phyloP scores from a whole-genome alignment of 1,140 invertebrate species.

The Zaprionus inermis region DNA sequence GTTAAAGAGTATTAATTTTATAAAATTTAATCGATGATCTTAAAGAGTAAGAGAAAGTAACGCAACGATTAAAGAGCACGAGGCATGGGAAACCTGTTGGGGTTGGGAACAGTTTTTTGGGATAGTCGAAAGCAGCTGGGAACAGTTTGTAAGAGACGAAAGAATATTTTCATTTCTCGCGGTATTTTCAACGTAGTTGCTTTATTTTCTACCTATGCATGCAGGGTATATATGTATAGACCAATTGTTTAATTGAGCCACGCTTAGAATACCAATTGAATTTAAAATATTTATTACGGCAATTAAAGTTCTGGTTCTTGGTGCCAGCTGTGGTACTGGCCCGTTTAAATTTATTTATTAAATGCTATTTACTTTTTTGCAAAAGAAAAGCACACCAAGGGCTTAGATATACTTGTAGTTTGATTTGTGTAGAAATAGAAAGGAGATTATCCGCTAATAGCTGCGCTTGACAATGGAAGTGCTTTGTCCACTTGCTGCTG shows the following conservation, averaged over 20 bases:
- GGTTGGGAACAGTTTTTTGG: background rate
- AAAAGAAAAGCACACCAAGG: background rate
- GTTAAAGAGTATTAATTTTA: background rate
- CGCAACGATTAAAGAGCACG: slow-evolving; percentile 13
- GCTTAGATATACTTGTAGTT: background rate
- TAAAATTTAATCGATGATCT: background rate
- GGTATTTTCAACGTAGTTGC: background rate
- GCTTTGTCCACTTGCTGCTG: background rate
- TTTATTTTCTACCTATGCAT: background rate
- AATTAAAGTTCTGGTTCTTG: background rate
- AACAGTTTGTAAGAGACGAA: slow-evolving; percentile 5
- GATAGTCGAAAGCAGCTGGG: slow-evolving; percentile 12
- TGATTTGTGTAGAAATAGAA: background rate
- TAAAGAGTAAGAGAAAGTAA: slow-evolving; percentile 3
- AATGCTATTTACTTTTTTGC: background rate
- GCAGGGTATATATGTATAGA: background rate
- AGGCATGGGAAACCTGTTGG: slow-evolving; percentile 32
- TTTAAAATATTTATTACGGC: background rate
- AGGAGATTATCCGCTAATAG: slow-evolving; percentile 6
- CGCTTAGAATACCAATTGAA: background rate
- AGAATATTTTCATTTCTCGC: background rate
- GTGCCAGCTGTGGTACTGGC: background rate
- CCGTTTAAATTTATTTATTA: background rate
- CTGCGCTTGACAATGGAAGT: slow-evolving; percentile 2
- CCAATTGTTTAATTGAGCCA: background rate